These are phyloP conservation scores for Nesoenas mayeri DNA, from an alignment of 2,113 vertebrate species.

Conservation along the genomic window DNA sequence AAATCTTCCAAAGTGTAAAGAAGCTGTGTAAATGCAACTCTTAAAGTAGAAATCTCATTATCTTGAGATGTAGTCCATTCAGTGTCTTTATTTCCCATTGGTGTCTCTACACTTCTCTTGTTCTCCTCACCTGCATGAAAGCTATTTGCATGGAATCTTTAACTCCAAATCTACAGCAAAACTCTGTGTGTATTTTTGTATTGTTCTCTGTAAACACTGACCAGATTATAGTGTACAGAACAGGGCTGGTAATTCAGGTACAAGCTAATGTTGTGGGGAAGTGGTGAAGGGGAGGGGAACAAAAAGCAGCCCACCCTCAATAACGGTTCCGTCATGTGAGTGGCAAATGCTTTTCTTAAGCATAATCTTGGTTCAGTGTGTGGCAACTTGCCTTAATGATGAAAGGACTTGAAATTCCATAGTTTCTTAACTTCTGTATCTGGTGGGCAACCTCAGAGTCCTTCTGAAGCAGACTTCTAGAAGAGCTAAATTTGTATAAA, in stretches of 20 bases:
- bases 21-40: background rate
- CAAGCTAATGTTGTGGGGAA: accelerated
- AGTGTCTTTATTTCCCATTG: background rate
- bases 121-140: background rate
- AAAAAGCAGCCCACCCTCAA: background rate
- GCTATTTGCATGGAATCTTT: background rate
- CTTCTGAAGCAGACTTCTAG: background rate
- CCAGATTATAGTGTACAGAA: background rate
- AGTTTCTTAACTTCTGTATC: background rate
- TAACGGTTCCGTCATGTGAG: background rate
- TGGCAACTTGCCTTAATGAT: background rate
- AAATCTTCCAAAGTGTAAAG: background rate
- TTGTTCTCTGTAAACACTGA: background rate
- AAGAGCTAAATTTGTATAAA: background rate
- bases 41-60: background rate
- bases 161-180: background rate
- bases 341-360: background rate
- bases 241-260: background rate
- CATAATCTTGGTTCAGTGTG: background rate
- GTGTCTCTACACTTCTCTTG: background rate
- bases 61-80: background rate
- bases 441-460: background rate
- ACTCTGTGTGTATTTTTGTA: background rate
- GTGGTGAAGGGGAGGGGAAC: background rate
- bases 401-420: background rate